These are phyloP conservation scores for Gymnoscelis rufifasciata DNA, from an alignment of 2,888 invertebrate genomes.

Conservation along the genomic window DNA sequence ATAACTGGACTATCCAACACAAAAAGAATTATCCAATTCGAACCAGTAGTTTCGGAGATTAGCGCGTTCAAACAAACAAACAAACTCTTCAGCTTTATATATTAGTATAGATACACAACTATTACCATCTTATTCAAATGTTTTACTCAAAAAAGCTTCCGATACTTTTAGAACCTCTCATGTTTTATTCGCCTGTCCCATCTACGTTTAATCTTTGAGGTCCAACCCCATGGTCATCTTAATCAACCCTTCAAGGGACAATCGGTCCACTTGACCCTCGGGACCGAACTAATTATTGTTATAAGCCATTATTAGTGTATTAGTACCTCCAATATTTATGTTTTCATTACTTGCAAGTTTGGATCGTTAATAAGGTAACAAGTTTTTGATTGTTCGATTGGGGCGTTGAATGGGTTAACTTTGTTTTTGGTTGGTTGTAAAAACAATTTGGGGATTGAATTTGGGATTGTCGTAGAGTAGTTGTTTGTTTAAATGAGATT, in stretches of 20 bases:
- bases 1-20: no score
- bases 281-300: conserved; percentile 71
- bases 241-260: conserved; percentile 76
- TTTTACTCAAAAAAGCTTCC: no score
- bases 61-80: no score
- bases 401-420: conserved; percentile 1
- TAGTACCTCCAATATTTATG: conserved; percentile 57
- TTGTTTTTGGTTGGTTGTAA: background rate
- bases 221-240: conserved; percentile 64
- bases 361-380: conserved; percentile 21
- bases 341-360: conserved; percentile 38
- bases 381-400: conserved; percentile 20
- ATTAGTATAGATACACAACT: no score
- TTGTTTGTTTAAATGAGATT: no score
- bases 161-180: no score
- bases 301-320: conserved; percentile 66
- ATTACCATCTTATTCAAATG: no score
- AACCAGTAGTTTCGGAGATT: no score
- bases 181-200: conserved; percentile 6
- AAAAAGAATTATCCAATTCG: no score
- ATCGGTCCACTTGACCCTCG: conserved; percentile 67
- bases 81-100: no score
- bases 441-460: no score
- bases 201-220: conserved; percentile 23
- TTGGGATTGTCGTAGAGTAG: no score